Conservation (phyloP, 1,140 invertebrate genomes). For the Psix sp. region DNA sequence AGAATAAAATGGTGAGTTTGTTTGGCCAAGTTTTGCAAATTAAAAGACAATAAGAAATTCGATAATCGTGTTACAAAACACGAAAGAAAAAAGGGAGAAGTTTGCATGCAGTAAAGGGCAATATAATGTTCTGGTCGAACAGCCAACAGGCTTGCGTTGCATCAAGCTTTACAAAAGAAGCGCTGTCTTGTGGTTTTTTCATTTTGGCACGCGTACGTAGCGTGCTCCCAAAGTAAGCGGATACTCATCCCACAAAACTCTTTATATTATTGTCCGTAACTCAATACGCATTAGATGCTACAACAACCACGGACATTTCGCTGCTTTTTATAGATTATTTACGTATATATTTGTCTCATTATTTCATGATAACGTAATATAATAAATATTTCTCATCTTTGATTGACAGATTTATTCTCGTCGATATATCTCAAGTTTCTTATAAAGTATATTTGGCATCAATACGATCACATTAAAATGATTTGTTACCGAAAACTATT, state of each 20-base stretch:
- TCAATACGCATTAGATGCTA: conserved; percentile 71
- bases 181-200: conserved; percentile 74
- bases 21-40: conserved; percentile 19
- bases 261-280: conserved; percentile 73
- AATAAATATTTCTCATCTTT: conserved; percentile 8
- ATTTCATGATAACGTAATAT: conserved; percentile 40
- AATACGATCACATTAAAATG: no score
- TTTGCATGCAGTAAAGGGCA: conserved; percentile 41
- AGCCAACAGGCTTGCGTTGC: conserved; percentile 36
- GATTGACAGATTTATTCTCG: no score
- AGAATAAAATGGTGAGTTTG: no score
- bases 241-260: conserved; percentile 73
- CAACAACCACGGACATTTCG: conserved; percentile 45
- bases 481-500: no score
- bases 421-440: no score
- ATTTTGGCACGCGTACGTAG: conserved; percentile 75
- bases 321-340: conserved; percentile 20
- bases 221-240: conserved; percentile 69
- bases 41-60: conserved; percentile 48
- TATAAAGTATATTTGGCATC: no score
- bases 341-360: conserved; percentile 18
- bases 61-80: conserved; percentile 54
- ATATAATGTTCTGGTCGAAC: conserved; percentile 30
- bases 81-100: conserved; percentile 41
- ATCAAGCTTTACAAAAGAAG: conserved; percentile 56